Evolutionary conservation across 1,140 invertebrate genomes (phyloP), one percentile per base, ranked within the genome.

Genomic region (Cecropterus lyciades): DNA sequence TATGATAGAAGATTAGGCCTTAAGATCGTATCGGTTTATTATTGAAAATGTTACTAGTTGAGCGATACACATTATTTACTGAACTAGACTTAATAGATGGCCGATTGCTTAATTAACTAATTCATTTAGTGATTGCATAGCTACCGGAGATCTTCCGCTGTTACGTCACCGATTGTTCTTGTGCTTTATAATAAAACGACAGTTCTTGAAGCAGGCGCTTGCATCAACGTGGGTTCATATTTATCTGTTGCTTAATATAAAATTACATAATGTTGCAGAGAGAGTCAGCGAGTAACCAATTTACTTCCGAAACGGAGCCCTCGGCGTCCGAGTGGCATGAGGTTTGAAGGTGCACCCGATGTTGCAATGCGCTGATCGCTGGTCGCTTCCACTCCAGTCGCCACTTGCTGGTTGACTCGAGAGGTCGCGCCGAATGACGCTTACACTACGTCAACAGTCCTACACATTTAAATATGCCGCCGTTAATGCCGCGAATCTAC

Each of bases 271-370:
- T 52, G 43, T 40, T 66, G 67, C 63, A 75, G 78, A 75, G 80
- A 77, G 84, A 82, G 83, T 76, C 56, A 72, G 56, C 42, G 62
- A 55, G 69, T 72, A 66, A 69, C 65, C 78, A 80, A 84, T 83
- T 85, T 82, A 81, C 80, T 89, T 91, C 85, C 79, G 82, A 89
- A 84, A 82, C 76, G 67, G 66, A 80, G 72, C 71, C 75, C 67
- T 73, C 69, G 52, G 52, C 52, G 52, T n/a, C 17, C 64, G 55
- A 63, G 62, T 49, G 70, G 65, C 52, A 70, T 66, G 69, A 68
- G 68, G 75, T 66, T 70, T 73, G 75, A 73, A 74, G 81, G 76
- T 89, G 81, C 77, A 80, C 63, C 69, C 71, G 56, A 57, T 79
- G 74, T 82, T 84, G 83, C 83, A 83, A 79, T 72, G 64, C 70